Conservation (phyloP, 2,797 vertebrate species). For the Eupleurogrammus muticus region DNA sequence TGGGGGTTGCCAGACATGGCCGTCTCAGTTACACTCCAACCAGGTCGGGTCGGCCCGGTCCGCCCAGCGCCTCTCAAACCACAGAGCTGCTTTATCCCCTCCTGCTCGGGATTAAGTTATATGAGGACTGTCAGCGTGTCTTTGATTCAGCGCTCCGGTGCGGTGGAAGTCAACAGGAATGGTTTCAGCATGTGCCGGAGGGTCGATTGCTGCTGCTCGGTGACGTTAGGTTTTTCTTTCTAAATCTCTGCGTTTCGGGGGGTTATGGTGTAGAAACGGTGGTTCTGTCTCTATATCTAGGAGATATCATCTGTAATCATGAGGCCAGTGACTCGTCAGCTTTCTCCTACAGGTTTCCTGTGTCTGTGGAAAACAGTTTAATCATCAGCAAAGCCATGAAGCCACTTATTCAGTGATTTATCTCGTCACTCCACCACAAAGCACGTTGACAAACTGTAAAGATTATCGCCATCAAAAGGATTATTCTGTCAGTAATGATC, state of each 20-base stretch:
- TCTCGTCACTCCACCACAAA: no score
- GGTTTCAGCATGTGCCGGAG: slow-evolving; percentile 69
- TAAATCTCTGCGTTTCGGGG: background rate
- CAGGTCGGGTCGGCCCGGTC: slow-evolving; percentile 55
- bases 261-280: background rate
- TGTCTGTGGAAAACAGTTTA: background rate
- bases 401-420: background rate
- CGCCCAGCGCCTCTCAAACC: slow-evolving; percentile 38
- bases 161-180: slow-evolving; percentile 63
- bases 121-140: slow-evolving; percentile 78
- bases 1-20: slow-evolving; percentile 67
- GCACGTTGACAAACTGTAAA: no score
- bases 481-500: no score
- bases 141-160: slow-evolving; percentile 69
- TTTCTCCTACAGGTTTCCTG: background rate
- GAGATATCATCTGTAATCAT: background rate
- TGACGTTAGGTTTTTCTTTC: slow-evolving; percentile 37
- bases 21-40: slow-evolving; percentile 73
- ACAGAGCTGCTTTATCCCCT: slow-evolving; percentile 70
- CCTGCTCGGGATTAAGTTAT: slow-evolving; percentile 77
- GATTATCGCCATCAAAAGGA: no score
- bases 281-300: background rate
- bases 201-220: slow-evolving; percentile 52
- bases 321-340: background rate
- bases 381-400: background rate